A percentile compares a stretch with the other conserved stretches of the same genome.
phyloP scores from a whole-genome alignment of 2,888 invertebrate genomes.

The Coenonympha glycerion region DNA sequence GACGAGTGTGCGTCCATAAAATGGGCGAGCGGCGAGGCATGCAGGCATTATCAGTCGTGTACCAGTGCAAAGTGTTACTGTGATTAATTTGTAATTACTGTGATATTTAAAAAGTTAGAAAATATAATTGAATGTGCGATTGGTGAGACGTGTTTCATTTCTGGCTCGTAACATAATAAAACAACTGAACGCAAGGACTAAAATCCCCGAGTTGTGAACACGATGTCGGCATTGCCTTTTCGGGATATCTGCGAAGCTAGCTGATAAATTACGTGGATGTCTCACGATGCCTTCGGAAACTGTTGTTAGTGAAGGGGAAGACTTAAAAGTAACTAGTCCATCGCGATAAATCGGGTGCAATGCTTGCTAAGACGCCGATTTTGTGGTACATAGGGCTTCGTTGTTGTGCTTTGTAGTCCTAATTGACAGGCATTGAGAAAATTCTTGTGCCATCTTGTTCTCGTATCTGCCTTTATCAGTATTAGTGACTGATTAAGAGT shows the following conservation, averaged over 20 bases:
- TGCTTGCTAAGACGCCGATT: constrained; percentile 40
- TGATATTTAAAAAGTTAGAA: no score
- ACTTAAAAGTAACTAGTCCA: constrained; percentile 34
- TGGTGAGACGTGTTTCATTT: no score
- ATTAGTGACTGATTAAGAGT: neutral
- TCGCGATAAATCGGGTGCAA: constrained; percentile 43
- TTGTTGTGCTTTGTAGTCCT: constrained; percentile 54
- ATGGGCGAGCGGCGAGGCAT: no score
- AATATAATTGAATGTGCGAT: no score
- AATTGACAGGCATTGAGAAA: constrained; percentile 56
- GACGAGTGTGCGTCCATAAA: no score
- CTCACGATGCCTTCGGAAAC: constrained; percentile 25
- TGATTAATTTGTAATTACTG: no score
- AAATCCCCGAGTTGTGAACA: constrained; percentile 1
- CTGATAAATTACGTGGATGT: constrained; percentile 18
- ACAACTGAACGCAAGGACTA: neutral
- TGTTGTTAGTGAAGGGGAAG: constrained; percentile 35
- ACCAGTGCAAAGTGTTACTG: no score
- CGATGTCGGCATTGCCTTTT: constrained; percentile 6
- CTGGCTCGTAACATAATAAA: neutral
- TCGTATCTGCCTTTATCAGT: neutral
- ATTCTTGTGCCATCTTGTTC: neutral
- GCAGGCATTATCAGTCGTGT: no score
- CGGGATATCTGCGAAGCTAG: constrained; percentile 14
- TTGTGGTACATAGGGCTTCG: constrained; percentile 51